These are phyloP conservation scores for Ruditapes philippinarum DNA, from an alignment of 1,140 invertebrate genomes.

Conservation along the genomic window DNA sequence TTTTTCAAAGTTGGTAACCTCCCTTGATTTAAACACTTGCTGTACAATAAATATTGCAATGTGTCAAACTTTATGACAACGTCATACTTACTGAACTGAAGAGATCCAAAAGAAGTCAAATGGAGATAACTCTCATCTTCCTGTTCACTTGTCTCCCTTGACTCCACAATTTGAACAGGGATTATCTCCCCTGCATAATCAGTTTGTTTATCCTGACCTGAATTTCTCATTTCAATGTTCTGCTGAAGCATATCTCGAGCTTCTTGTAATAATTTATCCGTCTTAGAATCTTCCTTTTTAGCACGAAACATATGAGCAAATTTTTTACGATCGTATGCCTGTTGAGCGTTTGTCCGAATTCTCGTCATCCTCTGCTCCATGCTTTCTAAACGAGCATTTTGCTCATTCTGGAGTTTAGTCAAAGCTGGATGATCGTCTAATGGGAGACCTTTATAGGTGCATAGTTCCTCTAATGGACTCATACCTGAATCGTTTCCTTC, in stretches of 20 bases:
- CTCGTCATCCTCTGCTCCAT: slow-evolving; percentile 79
- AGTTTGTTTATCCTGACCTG: slow-evolving; percentile 51
- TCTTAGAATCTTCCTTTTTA: slow-evolving; percentile 68
- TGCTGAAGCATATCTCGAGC: slow-evolving; percentile 71
- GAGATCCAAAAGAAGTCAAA: slow-evolving; percentile 59
- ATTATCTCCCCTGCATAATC: slow-evolving; percentile 78
- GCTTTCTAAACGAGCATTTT: slow-evolving; percentile 75
- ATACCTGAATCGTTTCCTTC: slow-evolving; percentile 22
- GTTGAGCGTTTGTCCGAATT: slow-evolving; percentile 76
- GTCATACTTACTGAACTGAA: slow-evolving; percentile 63
- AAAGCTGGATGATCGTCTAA: slow-evolving; percentile 76
- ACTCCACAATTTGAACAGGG: slow-evolving; percentile 74
- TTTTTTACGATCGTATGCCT: slow-evolving; percentile 75
- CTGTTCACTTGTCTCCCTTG: slow-evolving; percentile 14
- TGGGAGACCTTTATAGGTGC: slow-evolving; percentile 53
- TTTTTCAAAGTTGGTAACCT: no score
- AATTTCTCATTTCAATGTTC: slow-evolving; percentile 59
- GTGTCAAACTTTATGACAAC: no score
- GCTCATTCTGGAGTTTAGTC: slow-evolving; percentile 78
- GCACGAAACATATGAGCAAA: slow-evolving; percentile 79
- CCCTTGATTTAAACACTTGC: no score
- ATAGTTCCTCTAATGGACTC: slow-evolving; percentile 50
- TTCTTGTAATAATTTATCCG: slow-evolving; percentile 72
- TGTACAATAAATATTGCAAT: no score
- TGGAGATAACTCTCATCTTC: slow-evolving; percentile 58